Evolutionary conservation across 1,140 invertebrate species (phyloP), one percentile per base, ranked within the genome.

Genomic region (Pectinophora gossypiella): DNA sequence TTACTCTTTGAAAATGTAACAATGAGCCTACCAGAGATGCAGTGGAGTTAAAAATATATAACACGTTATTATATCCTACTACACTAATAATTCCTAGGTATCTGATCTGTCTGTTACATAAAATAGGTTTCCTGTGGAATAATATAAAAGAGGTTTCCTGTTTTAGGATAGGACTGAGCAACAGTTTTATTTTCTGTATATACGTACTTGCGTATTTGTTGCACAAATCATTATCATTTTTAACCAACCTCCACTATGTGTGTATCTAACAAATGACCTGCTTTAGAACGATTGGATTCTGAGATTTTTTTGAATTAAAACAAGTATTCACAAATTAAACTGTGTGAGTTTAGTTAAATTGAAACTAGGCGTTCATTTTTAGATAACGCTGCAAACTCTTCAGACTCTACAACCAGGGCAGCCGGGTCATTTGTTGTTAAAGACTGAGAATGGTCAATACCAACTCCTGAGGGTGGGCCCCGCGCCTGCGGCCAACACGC

Each of bases 361-460:
- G 74, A 79, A 80, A 72, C 53, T 42, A 70, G 61, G 75, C 68
- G 66, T 74, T 83, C 79, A 81, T 84, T 88, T 90, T 89, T 91
- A 87, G 93, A 94, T 96, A 88, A 95, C 95, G 59, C 90, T 97
- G 75, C 93, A 96, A 91, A 92, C 93, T 81, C 90, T 95, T 60
- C 95, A 94, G 88, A 93, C 91, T 78, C 91, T 95, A 65, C 94
- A 92, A 88, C 92, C 92, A 72, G 95, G 93, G 80, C 94, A 93
- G 87, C 95, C 92, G 81, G 94, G 94, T 70, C 94, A 95, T 88
- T 90, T 98, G 70, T 90, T 98, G 63, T 89, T 98, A 72, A 97
- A 98, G 90, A 98, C 96, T 76, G 97, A 98, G 89, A 97, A 95
- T 91, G 97, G 97, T 61, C 95, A 97, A 77, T 96, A 94, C 88